Conservation (phyloP, 1,140 invertebrate species). For the Cheumatopsyche charites region DNA sequence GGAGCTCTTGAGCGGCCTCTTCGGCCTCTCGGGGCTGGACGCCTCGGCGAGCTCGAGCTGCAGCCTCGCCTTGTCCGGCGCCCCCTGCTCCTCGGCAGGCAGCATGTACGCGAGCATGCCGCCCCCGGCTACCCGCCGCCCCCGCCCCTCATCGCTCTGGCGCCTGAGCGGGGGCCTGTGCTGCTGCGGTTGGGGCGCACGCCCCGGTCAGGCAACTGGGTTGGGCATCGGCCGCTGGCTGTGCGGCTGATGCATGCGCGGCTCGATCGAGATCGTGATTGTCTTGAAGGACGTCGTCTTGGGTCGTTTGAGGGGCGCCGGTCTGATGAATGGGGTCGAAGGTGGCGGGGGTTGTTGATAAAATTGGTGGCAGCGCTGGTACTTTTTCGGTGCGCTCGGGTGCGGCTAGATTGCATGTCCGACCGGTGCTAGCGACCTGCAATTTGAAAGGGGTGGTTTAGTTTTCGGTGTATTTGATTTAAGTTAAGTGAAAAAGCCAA, state of each 20-base stretch:
- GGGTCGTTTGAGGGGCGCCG: no score
- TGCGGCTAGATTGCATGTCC: no score
- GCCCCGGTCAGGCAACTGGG: not conserved
- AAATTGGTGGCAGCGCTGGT: no score
- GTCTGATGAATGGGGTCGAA: no score
- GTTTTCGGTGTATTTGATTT: no score
- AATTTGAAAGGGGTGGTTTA: no score
- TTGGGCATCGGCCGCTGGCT: not conserved
- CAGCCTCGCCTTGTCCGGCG: conserved; percentile 60
- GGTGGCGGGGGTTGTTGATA: no score
- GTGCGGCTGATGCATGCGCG: no score
- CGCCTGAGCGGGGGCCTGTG: not conserved
- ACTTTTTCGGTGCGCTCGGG: no score
- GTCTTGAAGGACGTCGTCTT: not conserved
- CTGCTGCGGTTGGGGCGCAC: not conserved
- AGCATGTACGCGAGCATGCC: conserved; percentile 70
- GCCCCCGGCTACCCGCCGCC: conserved; percentile 2
- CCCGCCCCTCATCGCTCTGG: not conserved
- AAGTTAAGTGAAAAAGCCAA: no score
- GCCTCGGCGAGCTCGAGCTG: conserved; percentile 51
- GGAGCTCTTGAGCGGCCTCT: conserved; percentile 52
- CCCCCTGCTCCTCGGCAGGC: conserved; percentile 67
- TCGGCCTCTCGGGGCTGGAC: conserved; percentile 52
- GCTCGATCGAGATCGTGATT: not conserved
- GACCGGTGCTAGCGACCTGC: no score